Conservation (phyloP, 2,888 invertebrate species). For the Leucophenga maculata region DNA sequence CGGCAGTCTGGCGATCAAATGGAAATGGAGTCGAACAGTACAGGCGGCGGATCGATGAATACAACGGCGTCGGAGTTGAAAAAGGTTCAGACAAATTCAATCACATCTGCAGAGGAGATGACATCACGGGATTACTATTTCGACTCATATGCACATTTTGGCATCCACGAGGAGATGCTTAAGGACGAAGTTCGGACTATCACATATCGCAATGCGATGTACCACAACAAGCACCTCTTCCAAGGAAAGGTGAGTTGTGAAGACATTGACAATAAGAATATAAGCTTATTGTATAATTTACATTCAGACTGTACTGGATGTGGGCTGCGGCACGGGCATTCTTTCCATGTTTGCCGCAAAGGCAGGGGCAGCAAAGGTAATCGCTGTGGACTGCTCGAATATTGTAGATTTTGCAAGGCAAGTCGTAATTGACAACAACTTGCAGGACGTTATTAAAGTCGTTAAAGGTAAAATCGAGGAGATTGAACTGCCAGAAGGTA, state of each 20-base stretch:
- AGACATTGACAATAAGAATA: neutral
- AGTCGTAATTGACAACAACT: conserved; percentile 90
- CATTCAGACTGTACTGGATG: conserved; percentile 87
- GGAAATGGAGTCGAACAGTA: no score
- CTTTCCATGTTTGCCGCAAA: conserved; percentile 99
- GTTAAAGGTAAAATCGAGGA: conserved; percentile 96
- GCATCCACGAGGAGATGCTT: conserved; percentile 99
- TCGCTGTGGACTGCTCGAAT: conserved; percentile 98
- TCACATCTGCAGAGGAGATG: conserved; percentile 86
- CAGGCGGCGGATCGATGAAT: no score
- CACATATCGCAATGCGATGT: conserved; percentile 99
- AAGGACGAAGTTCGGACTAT: conserved; percentile 99
- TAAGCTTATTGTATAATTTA: no score
- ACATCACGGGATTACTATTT: conserved; percentile 99
- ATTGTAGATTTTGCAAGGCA: conserved; percentile 97
- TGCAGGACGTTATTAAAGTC: conserved; percentile 85
- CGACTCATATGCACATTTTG: conserved; percentile 99
- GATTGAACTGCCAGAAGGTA: conserved; percentile 90
- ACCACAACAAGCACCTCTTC: conserved; percentile 98
- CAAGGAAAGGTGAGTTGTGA: conserved; percentile 80
- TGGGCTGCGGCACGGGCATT: conserved; percentile 99
- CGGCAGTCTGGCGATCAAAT: no score
- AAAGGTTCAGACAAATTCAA: neutral
- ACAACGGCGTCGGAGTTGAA: no score
- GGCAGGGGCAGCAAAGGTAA: conserved; percentile 95